Base-by-base conservation (phyloP, 23 tunicate species). In the Styela clava region DNA sequence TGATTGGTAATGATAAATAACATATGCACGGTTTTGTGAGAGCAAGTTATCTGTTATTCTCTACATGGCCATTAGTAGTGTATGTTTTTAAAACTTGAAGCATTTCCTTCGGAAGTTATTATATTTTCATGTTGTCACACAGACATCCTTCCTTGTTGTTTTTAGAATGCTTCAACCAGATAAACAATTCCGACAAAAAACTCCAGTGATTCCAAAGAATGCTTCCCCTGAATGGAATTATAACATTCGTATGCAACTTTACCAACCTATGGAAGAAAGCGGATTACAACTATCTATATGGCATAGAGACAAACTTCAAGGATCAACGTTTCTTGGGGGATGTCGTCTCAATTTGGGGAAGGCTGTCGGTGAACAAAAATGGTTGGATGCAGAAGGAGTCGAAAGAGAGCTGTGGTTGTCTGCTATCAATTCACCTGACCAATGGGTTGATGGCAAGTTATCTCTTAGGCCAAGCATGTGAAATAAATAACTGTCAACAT, bases 251-350 rank as follows among this genome's bases (percentile, higher is more conserved):
- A 34, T 86, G 26, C 84, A 74, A 16, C 80, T 86, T 20, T 69
- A 86, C 33, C 89, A 72, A 26, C 84, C 84, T 34, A 74, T 86
- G 24, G 79, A 86, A 33, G 80, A 56, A 61, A 70, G 80, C 33
- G 84, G 89, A 26, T 62, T 86, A 33, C 86, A 86, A 63, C 29
- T 86, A 27, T 69, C 89, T 3, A 31, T 86, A 37, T 86, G 85
- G 73, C 70, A 52, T 29, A 76, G 52, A 52, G 81, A 76, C 36
- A 86, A 79, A 31, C 62, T 83, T 22, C 85, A 74, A 31, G 89
- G 89, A 1, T 71, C 85, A 3, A 69, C 79, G 28, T 25, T 73
- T 24, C 16, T 83, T 18, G 64, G 83, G 56, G 77, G 83, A 5
- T 78, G 74, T 24, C 83, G 88, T 3, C 77, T 70, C 25, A 37